Evolutionary conservation across 1,140 invertebrate genomes (phyloP), one percentile per base, ranked within the genome.

Genomic region (Philaenus spumarius): DNA sequence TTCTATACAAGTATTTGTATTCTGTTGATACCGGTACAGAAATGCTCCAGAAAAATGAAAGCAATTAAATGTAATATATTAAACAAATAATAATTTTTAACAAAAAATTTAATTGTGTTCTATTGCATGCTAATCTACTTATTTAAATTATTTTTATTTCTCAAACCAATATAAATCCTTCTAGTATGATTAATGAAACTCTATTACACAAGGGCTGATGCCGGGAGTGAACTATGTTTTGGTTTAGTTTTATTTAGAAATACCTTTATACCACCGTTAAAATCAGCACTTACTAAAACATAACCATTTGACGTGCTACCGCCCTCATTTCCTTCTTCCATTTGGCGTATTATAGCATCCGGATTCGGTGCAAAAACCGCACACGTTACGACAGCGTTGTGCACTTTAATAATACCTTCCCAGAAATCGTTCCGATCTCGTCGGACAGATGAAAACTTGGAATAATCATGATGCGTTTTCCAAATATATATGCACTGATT

Each of bases 401-500:
- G 94, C 24, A 93, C 94, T 78, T 53, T 19, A 15, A 98, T 94
- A n/a, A n/a, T n/a, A 0, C 93, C 91, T 75, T 99, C 96, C 94
- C 95, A 99, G 72, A 93, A 97, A 69, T 94, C 89, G 72, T 98
- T 99, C 14, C 96, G 76, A 74, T 99, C 95, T 58, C 95, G 77
- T 58, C 96, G 73, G 0, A 95, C 93, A 14, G 94, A 96, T 22
- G 91, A 89, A 68, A 97, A 93, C 73, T 97, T 96, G 2, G 93
- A 88, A 69, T 95, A 95, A 69, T 98, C 95, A 66, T 97, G 93
- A 70, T 93, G 88, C 0, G 93, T 97, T 72, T 89, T 94, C 95
- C 95, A 98, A 42, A 98, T 89, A 68, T 97, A 98, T 62, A 98
- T 92, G 72, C 91, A 97, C 67, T 95, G 90, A 78, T 99, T 98